Evolutionary conservation across 2,113 vertebrate species (phyloP).

Genomic region (Neoarius graeffei): DNA sequence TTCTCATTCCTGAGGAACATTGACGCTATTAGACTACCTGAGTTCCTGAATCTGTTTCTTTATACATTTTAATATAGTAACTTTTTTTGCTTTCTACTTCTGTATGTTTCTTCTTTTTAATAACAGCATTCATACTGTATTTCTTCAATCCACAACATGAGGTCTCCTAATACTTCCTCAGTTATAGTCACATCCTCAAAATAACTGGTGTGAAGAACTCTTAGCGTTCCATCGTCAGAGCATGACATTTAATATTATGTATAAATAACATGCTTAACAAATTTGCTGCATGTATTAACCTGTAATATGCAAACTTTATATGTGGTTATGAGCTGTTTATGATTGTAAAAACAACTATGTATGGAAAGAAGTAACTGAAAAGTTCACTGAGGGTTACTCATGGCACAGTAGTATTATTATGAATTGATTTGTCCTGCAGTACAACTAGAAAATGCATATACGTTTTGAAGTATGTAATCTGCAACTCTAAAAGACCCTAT

Average conservation of each 20-base stretch:
- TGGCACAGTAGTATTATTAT: background rate
- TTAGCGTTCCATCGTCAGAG: background rate
- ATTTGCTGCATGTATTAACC: background rate
- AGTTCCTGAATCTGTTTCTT: background rate
- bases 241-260: background rate
- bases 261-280: background rate
- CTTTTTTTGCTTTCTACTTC: background rate
- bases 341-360: background rate
- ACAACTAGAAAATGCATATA: background rate
- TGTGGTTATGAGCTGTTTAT: background rate
- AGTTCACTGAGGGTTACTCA: background rate
- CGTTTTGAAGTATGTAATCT: background rate
- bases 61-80: background rate
- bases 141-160: constrained; percentile 3
- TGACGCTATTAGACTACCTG: background rate
- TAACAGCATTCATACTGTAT: constrained; percentile 1
- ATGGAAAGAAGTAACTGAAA: background rate
- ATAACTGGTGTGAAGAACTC: background rate
- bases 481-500: background rate
- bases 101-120: background rate
- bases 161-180: constrained; percentile 12
- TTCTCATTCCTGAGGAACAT: background rate
- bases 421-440: background rate
- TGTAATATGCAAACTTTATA: background rate
- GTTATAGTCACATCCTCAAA: background rate